phyloP scores from a whole-genome alignment of 2,113 vertebrate genomes.

The Nannospalax galili region DNA sequence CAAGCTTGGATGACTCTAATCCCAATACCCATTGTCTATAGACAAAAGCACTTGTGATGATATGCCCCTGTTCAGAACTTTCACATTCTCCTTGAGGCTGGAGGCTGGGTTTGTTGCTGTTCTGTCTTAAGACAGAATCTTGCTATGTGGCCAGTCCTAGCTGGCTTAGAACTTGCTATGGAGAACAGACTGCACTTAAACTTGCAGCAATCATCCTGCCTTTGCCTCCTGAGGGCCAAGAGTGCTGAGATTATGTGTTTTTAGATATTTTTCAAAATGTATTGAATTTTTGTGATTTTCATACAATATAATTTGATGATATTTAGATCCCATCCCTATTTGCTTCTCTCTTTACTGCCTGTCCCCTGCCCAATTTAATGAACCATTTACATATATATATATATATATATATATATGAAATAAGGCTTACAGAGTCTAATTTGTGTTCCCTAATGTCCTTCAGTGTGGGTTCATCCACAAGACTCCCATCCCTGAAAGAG shows the following conservation, averaged over 20 bases:
- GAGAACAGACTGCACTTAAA: background rate
- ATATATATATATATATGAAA: too few species aligned
- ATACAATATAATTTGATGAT: too few species aligned
- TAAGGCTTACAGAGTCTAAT: too few species aligned
- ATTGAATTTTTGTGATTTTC: too few species aligned
- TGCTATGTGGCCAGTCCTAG: background rate
- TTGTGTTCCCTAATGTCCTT: too few species aligned
- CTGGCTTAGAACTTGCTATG: too few species aligned
- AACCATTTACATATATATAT: too few species aligned
- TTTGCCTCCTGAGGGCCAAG: background rate
- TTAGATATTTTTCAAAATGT: background rate
- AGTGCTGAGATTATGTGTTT: background rate
- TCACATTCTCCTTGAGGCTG: background rate
- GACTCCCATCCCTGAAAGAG: too few species aligned
- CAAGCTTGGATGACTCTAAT: background rate
- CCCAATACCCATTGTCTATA: background rate
- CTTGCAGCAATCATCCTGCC: background rate
- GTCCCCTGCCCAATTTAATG: too few species aligned
- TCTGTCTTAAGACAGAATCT: background rate
- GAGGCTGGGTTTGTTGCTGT: background rate
- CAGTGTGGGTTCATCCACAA: too few species aligned
- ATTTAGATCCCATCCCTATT: too few species aligned
- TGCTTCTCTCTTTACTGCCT: too few species aligned
- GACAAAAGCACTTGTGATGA: background rate
- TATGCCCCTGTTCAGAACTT: background rate